Evolutionary conservation across 2,113 vertebrate genomes (phyloP).

Genomic region (Potamarius usumacintae): DNA sequence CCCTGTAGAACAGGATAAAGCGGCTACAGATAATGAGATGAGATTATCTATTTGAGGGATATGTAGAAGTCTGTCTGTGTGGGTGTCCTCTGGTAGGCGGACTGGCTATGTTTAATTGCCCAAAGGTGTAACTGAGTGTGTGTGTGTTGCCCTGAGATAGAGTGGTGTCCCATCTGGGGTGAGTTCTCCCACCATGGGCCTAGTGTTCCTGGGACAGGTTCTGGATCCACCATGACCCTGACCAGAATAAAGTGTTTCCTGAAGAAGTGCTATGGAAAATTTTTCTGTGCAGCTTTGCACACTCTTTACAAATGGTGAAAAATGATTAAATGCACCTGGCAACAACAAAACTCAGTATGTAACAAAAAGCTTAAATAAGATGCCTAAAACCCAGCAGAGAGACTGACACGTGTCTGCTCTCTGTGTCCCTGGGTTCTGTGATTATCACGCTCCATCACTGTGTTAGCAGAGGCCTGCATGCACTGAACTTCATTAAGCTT

Average conservation of each 20-base stretch:
- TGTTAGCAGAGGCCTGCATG: conserved; percentile 3
- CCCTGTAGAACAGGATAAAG: too few species aligned
- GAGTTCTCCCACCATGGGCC: background rate
- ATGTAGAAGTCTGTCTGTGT: background rate
- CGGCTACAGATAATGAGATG: too few species aligned
- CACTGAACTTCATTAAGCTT: conserved; percentile 23
- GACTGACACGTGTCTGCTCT: background rate
- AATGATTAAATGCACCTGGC: background rate
- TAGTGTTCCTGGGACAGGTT: background rate
- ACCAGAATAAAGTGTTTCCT: background rate
- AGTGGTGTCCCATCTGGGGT: background rate
- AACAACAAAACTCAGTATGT: background rate
- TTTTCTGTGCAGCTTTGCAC: background rate
- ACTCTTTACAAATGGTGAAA: background rate
- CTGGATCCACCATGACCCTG: background rate
- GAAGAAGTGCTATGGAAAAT: background rate
- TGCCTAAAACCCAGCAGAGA: background rate
- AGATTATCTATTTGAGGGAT: background rate
- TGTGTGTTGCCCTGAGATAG: background rate
- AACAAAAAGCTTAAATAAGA: background rate
- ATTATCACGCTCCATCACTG: background rate
- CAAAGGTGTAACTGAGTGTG: background rate
- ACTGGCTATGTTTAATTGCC: background rate
- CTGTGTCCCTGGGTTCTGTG: conserved; percentile 4
- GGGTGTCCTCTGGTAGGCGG: background rate